Evolutionary conservation across 2,113 vertebrate species (phyloP).

Genomic region (Seriola aureovittata): DNA sequence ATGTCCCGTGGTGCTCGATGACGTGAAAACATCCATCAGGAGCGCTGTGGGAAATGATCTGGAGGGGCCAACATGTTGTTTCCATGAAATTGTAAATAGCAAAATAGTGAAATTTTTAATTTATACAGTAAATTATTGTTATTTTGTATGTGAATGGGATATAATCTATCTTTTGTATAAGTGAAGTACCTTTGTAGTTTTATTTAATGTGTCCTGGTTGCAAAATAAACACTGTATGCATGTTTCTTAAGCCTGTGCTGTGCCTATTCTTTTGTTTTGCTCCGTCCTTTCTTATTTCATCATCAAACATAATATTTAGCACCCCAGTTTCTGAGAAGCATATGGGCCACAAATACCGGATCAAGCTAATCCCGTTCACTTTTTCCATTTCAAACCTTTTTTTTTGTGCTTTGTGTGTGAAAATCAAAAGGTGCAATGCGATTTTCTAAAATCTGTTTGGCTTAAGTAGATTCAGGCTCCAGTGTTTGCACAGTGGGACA

Average conservation of each 20-base stretch:
- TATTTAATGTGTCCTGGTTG: conserved; percentile 87
- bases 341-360: conserved; percentile 15
- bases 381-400: conserved; percentile 12
- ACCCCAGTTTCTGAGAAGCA: neutral
- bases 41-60: conserved; percentile 44
- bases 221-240: conserved; percentile 88
- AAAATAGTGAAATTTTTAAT: conserved; percentile 86
- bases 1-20: conserved; percentile 45
- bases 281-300: conserved; percentile 9
- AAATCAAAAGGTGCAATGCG: neutral
- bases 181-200: conserved; percentile 87
- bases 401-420: neutral
- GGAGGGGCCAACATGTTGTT: conserved; percentile 65
- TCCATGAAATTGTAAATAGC: conserved; percentile 84
- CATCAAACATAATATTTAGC: neutral
- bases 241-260: conserved; percentile 80
- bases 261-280: conserved; percentile 40
- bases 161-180: conserved; percentile 89
- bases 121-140: conserved; percentile 91
- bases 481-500: conserved; percentile 37
- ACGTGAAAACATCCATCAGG: conserved; percentile 53
- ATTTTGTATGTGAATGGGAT: conserved; percentile 88
- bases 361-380: conserved; percentile 34
- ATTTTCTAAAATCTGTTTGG: conserved; percentile 9
- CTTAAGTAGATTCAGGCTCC: conserved; percentile 22